These are phyloP conservation scores for Larimichthys polyactis DNA, from an alignment of 2,113 vertebrate species.

Conservation along the genomic window DNA sequence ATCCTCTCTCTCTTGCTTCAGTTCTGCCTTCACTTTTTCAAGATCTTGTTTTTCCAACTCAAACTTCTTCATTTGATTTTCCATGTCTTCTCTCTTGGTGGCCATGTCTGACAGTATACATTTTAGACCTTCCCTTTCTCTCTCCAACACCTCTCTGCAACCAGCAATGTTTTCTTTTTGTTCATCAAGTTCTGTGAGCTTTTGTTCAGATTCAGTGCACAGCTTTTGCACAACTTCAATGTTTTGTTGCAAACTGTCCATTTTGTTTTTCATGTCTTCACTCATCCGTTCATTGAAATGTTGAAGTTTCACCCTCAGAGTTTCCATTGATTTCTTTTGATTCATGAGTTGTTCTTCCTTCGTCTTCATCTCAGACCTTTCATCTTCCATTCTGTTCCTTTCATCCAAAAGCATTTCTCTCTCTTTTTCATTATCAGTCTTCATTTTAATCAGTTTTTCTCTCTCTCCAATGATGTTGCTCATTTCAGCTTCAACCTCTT, in stretches of 20 bases:
- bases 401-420: not conserved
- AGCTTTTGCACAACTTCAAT: not conserved
- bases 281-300: not conserved
- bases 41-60: too few relatives aligned
- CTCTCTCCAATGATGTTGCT: constrained; percentile 21
- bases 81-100: too few relatives aligned
- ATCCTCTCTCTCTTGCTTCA: too few relatives aligned
- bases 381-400: not conserved
- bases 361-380: not conserved
- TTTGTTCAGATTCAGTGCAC: not conserved
- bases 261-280: not conserved
- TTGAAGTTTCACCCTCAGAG: not conserved
- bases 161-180: not conserved
- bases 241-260: fast-evolving
- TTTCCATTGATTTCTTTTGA: not conserved
- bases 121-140: too few relatives aligned
- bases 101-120: too few relatives aligned
- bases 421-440: not conserved
- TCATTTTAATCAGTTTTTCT: constrained; percentile 24
- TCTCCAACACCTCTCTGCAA: not conserved
- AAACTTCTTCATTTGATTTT: too few relatives aligned
- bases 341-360: not conserved
- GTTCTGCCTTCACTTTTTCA: too few relatives aligned
- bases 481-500: not conserved
- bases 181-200: not conserved